Evolutionary conservation across 2,113 vertebrate species (phyloP).

Genomic region (Pelodiscus sinensis): DNA sequence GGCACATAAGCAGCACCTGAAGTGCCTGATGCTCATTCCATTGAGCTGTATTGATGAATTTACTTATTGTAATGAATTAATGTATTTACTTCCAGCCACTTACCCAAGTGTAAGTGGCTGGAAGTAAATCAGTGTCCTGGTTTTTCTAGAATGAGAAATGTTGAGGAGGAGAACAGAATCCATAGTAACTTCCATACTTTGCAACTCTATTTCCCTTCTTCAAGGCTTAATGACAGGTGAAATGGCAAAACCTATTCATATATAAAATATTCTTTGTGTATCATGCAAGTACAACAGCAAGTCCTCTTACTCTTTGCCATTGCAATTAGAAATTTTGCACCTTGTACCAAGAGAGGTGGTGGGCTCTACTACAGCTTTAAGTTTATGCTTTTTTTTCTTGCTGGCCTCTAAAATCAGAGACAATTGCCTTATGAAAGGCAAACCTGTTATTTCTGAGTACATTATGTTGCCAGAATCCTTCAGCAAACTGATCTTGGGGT

Average conservation of each 20-base stretch:
- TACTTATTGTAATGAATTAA: too few species aligned
- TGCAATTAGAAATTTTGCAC: background rate
- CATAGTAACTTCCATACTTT: background rate
- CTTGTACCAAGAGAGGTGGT: background rate
- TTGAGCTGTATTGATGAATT: background rate
- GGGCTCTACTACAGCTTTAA: background rate
- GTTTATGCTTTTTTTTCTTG: background rate
- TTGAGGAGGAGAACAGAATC: background rate
- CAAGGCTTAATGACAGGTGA: background rate
- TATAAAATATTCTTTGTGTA: background rate
- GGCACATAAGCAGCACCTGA: background rate
- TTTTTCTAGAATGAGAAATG: background rate
- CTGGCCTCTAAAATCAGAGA: background rate
- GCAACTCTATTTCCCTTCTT: background rate
- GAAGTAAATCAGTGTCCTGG: background rate
- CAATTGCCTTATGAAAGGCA: background rate
- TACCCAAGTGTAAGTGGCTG: background rate
- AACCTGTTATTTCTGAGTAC: background rate
- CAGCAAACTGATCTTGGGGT: background rate
- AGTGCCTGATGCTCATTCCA: background rate
- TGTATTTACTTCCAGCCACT: too few species aligned
- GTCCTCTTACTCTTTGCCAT: background rate
- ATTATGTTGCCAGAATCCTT: background rate
- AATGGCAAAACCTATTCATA: background rate
- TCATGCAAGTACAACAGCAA: accelerated